Conservation (phyloP, 2,888 invertebrate genomes). For the Operophtera brumata region DNA sequence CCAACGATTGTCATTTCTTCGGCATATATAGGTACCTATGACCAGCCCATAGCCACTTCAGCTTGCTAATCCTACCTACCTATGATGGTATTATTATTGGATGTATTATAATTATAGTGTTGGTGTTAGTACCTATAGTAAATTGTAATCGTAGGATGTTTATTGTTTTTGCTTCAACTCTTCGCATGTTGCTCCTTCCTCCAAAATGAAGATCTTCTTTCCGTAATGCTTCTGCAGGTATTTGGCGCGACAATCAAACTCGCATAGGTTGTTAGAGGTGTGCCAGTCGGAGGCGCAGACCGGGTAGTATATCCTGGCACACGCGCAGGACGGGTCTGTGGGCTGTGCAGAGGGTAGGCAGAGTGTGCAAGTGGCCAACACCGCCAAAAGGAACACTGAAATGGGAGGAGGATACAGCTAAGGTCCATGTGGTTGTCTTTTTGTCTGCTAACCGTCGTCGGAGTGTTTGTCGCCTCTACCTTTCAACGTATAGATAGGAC, state of each 20-base stretch:
- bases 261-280: slow-evolving; percentile 65
- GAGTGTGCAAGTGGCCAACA: slow-evolving; percentile 33
- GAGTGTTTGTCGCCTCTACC: no score
- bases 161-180: neutral
- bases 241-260: slow-evolving; percentile 55
- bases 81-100: no score
- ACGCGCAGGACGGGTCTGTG: slow-evolving; percentile 50
- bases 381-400: slow-evolving; percentile 48
- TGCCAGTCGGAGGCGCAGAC: slow-evolving; percentile 62
- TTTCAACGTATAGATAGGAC: no score
- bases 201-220: slow-evolving; percentile 29
- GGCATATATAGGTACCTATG: no score
- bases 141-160: neutral
- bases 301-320: slow-evolving; percentile 62
- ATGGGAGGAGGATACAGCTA: neutral
- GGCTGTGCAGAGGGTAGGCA: slow-evolving; percentile 12
- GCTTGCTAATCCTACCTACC: no score
- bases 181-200: slow-evolving; percentile 21
- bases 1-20: no score
- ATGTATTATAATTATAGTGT: no score
- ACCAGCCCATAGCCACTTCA: no score
- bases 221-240: slow-evolving; percentile 24
- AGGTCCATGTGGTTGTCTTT: no score
- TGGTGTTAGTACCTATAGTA: neutral
- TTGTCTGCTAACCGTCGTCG: no score